These are phyloP conservation scores for Liolophura sinensis DNA, from an alignment of 1,140 invertebrate species.

Conservation along the genomic window DNA sequence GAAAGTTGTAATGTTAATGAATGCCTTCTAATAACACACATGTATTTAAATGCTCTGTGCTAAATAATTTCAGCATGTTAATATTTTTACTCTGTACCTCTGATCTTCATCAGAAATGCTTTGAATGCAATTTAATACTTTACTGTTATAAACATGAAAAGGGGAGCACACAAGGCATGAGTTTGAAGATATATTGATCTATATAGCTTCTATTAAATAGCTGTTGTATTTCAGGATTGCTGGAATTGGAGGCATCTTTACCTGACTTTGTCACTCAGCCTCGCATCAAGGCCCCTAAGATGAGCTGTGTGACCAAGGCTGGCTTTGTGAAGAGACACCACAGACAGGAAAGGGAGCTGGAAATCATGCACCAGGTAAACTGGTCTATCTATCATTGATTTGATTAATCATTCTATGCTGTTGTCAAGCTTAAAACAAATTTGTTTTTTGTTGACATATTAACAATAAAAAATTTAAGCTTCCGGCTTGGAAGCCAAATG, in stretches of 20 bases:
- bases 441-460: too few species aligned
- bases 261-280: constrained; percentile 55
- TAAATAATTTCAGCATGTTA: not conserved
- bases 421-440: too few species aligned
- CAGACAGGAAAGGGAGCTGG: constrained; percentile 52
- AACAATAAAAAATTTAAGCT: too few species aligned
- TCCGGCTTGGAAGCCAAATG: too few species aligned
- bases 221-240: constrained; percentile 30
- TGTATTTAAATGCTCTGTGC: too few species aligned
- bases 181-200: not conserved
- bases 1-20: too few species aligned
- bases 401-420: too few species aligned
- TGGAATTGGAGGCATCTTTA: constrained; percentile 56
- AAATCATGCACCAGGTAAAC: constrained; percentile 53
- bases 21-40: too few species aligned
- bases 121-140: not conserved
- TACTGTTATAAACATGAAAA: not conserved
- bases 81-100: too few species aligned
- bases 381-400: too few species aligned
- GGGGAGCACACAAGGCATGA: not conserved
- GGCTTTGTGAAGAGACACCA: constrained; percentile 57
- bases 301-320: constrained; percentile 47
- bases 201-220: constrained; percentile 1
- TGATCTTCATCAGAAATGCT: too few species aligned
- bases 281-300: constrained; percentile 51